Percentiles rank a stretch among this genome's conserved stretches.
phyloP scores from a whole-genome alignment of 1,140 invertebrate genomes.

The Euschistus heros region DNA sequence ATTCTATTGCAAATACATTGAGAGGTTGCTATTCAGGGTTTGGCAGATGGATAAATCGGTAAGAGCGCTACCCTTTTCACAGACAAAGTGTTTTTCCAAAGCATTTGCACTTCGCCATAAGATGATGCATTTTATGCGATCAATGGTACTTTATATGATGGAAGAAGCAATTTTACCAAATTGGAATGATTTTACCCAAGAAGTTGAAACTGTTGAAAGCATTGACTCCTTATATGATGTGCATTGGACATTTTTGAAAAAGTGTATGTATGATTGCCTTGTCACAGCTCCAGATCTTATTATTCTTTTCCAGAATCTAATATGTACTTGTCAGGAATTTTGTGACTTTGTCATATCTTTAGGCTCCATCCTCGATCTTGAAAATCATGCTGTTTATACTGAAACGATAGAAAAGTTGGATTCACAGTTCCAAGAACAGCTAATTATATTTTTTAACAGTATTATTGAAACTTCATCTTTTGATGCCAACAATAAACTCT shows the following conservation, averaged over 20 bases:
- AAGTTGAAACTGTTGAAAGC: conserved; percentile 8
- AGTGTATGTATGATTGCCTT: conserved; percentile 89
- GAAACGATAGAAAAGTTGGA: conserved; percentile 2
- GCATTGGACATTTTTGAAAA: conserved; percentile 81
- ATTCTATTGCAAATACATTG: conserved; percentile 87
- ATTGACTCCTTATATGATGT: conserved; percentile 80
- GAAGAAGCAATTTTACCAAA: conserved; percentile 94
- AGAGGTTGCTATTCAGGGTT: conserved; percentile 57
- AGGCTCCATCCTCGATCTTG: background rate
- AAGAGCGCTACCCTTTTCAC: background rate
- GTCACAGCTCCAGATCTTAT: conserved; percentile 77
- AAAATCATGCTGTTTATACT: background rate
- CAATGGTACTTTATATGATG: conserved; percentile 96
- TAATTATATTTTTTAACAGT: conserved; percentile 14
- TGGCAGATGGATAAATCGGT: conserved; percentile 20
- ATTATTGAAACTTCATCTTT: background rate
- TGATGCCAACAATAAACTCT: conserved; percentile 15
- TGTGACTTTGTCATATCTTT: conserved; percentile 57
- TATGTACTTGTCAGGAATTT: conserved; percentile 78
- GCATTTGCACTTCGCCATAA: conserved; percentile 59
- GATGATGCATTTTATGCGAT: conserved; percentile 95
- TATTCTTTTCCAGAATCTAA: conserved; percentile 69
- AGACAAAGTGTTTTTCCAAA: conserved; percentile 36
- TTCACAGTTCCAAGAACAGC: conserved; percentile 1
- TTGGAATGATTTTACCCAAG: conserved; percentile 75